A percentile compares a stretch with the other conserved stretches of the same genome.
Evolutionary conservation across 2,888 invertebrate species (phyloP).

Genomic region (Polia nebulosa): DNA sequence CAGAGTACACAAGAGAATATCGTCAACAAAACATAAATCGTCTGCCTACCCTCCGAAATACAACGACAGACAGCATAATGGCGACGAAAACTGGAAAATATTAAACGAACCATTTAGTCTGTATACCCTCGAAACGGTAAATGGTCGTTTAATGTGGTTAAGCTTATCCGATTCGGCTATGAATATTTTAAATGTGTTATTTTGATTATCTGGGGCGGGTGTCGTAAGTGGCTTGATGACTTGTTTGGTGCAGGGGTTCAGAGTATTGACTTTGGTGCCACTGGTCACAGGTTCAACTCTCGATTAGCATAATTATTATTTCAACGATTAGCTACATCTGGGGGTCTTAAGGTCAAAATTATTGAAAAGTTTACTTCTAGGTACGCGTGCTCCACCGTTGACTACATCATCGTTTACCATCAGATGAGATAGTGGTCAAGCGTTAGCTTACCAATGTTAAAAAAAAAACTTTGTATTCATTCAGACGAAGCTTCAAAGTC

Average conservation of each 20-base stretch:
- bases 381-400: no score
- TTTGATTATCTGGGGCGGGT: conserved; percentile 40
- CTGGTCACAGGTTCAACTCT: no score
- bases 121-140: conserved; percentile 55
- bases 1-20: conserved; percentile 39
- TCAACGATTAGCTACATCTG: no score
- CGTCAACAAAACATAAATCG: conserved; percentile 61
- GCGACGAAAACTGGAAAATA: conserved; percentile 56
- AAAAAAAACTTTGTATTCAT: no score
- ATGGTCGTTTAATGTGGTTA: conserved; percentile 67
- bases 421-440: no score
- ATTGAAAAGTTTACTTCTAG: no score
- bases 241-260: conserved; percentile 1
- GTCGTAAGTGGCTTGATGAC: not conserved
- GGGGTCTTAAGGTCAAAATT: no score
- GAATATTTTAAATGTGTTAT: conserved; percentile 69
- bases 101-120: conserved; percentile 65
- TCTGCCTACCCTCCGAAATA: conserved; percentile 39
- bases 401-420: no score
- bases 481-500: no score
- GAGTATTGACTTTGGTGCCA: not conserved
- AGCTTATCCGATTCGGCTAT: conserved; percentile 60
- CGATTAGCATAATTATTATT: no score
- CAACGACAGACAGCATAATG: conserved; percentile 50
- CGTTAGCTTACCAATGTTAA: no score